phyloP scores from a whole-genome alignment of 2,888 invertebrate species.

The Gymnoscelis rufifasciata region DNA sequence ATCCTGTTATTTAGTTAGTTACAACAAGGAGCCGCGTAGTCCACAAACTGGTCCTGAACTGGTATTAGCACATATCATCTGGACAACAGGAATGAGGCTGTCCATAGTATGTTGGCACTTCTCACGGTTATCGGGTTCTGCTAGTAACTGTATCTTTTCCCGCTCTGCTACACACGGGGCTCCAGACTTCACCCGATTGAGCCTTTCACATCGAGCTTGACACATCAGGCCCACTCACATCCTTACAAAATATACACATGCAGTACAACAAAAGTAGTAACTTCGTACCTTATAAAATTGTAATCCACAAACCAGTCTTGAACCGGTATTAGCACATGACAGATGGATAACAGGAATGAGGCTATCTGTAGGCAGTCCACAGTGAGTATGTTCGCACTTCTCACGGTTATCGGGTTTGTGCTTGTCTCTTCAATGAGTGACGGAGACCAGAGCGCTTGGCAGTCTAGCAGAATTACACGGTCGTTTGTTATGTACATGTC shows the following conservation, averaged over 20 bases:
- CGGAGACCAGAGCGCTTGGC: constrained; percentile 89
- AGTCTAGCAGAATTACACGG: constrained; percentile 91
- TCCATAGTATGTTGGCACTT: constrained; percentile 82
- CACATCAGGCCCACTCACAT: too few species aligned
- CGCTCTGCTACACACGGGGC: too few species aligned
- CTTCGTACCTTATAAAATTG: constrained; percentile 84
- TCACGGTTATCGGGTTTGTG: constrained; percentile 69
- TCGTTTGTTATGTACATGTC: constrained; percentile 86
- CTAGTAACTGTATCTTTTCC: too few species aligned
- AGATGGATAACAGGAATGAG: constrained; percentile 91
- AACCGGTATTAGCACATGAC: constrained; percentile 92
- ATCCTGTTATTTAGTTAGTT: too few species aligned
- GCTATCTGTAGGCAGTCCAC: constrained; percentile 88
- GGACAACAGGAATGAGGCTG: constrained; percentile 90
- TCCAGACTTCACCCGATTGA: too few species aligned
- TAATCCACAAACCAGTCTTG: constrained; percentile 94
- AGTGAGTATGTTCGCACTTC: constrained; percentile 78
- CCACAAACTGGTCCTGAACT: constrained; percentile 93
- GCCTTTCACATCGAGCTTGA: too few species aligned
- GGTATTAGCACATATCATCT: constrained; percentile 94
- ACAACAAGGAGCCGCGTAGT: too few species aligned
- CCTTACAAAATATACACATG: too few species aligned
- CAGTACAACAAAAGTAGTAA: too few species aligned
- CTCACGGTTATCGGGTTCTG: constrained; percentile 72
- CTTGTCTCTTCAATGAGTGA: constrained; percentile 83